Evolutionary conservation across 2,888 invertebrate genomes (phyloP).

Genomic region (Halictus quadricinctus): DNA sequence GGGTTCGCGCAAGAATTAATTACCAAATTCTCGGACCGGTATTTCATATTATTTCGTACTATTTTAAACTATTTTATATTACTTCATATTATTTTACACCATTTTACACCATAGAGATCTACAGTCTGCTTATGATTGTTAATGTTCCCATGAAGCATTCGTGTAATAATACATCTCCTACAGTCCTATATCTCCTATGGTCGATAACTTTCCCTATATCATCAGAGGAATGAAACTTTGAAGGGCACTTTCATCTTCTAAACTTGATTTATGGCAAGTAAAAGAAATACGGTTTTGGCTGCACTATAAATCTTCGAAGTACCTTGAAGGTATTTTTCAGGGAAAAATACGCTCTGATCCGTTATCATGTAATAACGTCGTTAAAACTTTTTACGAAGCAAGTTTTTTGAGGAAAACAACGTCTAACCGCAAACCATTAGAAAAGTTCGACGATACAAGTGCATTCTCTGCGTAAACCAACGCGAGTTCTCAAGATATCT

Average conservation of each 20-base stretch:
- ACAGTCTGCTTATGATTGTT: neutral
- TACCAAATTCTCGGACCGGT: too few relatives aligned
- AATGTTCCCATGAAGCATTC: neutral
- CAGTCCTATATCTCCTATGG: too few relatives aligned
- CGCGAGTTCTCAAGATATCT: neutral
- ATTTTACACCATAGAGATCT: neutral
- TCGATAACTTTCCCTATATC: neutral
- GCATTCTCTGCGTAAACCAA: neutral
- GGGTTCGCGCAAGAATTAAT: too few relatives aligned
- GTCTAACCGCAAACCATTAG: conserved; percentile 1
- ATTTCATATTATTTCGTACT: too few relatives aligned
- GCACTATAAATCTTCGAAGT: conserved; percentile 7
- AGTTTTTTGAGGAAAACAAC: neutral
- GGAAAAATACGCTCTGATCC: conserved; percentile 2
- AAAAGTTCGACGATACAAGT: neutral
- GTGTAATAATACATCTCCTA: neutral
- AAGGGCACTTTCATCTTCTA: conserved; percentile 10
- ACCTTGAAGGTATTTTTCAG: neutral
- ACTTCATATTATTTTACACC: too few relatives aligned
- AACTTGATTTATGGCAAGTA: conserved; percentile 7
- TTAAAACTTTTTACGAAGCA: conserved; percentile 7
- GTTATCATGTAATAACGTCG: conserved; percentile 13
- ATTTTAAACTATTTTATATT: too few relatives aligned
- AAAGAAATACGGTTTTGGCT: conserved; percentile 3
- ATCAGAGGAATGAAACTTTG: conserved; percentile 4